Evolutionary conservation across 2,113 vertebrate genomes (phyloP), one percentile per base, ranked within the genome.

Genomic region (Murina feae): DNA sequence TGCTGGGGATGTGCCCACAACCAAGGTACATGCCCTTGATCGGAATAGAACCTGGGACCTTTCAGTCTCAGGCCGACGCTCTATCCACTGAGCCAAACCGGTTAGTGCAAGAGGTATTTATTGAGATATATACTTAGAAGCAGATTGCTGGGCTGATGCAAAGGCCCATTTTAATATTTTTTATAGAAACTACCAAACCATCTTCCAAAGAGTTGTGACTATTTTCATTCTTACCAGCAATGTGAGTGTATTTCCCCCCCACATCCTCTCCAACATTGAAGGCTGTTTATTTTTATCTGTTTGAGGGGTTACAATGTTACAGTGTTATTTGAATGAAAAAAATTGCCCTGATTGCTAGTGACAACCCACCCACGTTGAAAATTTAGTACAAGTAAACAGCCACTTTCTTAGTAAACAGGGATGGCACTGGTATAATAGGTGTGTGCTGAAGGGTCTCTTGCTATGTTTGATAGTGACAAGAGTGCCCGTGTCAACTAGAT

Each of bases 221-320:
- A 72, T 92, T 96, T 96, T 44, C 1, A 23, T 25, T 47, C 55
- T 12, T 18, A 90, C 20, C 72, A 88, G 20, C 47, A 85, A 35
- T 37, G 44, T 60, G 44, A 78, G 18, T 86, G 8, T 18, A 58
- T 93, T 74, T 32, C 42, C 37, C 44, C 47, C 42, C n/a, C 20
- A 37, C 13, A 89, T 93, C 18, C 21, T 68, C 30, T 90, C 13
- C 42, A 95, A 49, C 23, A 81, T 9, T 71, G 75, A 93, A 58
- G 21, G 90, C 5, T 51, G 23, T 47, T 95, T 94, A 49, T 83
- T 74, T 88, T 58, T 92, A 16, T 79, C 44, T 9, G 0, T 66
- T 84, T 84, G 30, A 96, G 83, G 42, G 71, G 44, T 6, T 96
- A 71, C 25, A 84, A 37, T 87, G 76, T 84, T 86, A 84, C 71